A percentile compares a stretch with the other conserved stretches of the same genome.
phyloP scores from a whole-genome alignment of 2,113 vertebrate species.

The Riparia riparia region DNA sequence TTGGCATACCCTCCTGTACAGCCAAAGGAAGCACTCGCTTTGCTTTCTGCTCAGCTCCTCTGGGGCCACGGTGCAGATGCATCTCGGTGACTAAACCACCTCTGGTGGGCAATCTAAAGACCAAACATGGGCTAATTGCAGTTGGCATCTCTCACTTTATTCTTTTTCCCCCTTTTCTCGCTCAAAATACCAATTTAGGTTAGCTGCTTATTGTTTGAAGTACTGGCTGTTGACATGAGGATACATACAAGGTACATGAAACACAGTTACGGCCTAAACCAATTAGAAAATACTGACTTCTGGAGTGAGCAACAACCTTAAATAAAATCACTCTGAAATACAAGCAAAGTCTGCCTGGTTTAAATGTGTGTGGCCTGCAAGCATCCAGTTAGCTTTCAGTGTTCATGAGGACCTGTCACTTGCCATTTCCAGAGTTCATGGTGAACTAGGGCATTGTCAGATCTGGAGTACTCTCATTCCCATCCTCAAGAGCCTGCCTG shows the following conservation, averaged over 20 bases:
- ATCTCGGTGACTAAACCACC: neutral
- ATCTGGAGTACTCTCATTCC: neutral
- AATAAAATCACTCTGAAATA: neutral
- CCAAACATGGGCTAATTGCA: neutral
- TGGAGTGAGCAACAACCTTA: neutral
- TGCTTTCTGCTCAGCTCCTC: neutral
- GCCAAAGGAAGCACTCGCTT: neutral
- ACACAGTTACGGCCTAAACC: neutral
- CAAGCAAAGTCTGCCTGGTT: neutral
- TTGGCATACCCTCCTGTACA: neutral
- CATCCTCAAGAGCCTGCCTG: neutral
- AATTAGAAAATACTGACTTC: neutral
- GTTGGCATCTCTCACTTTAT: neutral
- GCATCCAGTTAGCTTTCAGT: neutral
- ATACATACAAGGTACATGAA: neutral
- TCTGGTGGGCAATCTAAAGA: neutral
- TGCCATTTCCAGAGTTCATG: neutral
- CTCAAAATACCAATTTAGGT: neutral
- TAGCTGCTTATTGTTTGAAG: neutral
- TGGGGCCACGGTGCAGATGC: neutral
- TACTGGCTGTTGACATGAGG: neutral
- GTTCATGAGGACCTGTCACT: neutral
- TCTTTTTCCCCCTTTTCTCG: rapidly evolving
- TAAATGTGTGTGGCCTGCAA: neutral
- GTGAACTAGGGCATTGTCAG: neutral